Evolutionary conservation across 1,140 invertebrate genomes (phyloP), one percentile per base, ranked within the genome.

Genomic region (Varroa destructor): DNA sequence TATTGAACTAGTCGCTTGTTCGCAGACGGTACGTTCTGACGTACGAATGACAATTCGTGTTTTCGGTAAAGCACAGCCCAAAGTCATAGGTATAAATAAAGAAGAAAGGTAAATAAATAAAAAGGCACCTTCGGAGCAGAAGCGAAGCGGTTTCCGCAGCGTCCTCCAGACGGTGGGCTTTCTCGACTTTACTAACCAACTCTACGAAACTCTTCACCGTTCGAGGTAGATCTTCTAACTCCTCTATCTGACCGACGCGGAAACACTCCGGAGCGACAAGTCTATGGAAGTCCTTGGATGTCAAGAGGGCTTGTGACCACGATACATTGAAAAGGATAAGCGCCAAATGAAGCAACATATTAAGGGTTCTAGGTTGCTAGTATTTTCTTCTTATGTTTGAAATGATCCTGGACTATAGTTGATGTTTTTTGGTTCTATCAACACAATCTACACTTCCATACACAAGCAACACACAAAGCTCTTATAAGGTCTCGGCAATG

Each of bases 121-220:
- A 58, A 36, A 58, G 25, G 3, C 40, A 67, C 61, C 61, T 67
- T 14, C 61, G 12, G 1, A 67, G 61, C 40, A 67, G 61, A 46
- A 67, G 61, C 36, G 61, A 67, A 40, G 61, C 61, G 37, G 61
- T 67, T 4, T 67, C 61, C 61, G 61, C 61, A 40, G 61, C 61
- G 36, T 67, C 61, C 10, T 67, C 61, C 37, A 67, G 46, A 67
- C 36, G 10, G 8, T 67, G 61, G 12, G 40, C 12, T 37, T 67
- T 67, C 37, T 67, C 61, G 36, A 67, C 61, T 67, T 67, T 67
- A 14, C 40, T 46, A 40, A 67, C 61, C 37, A 67, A 46, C 61
- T 67, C 61, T 25, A 67, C 40, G n/a, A 67, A 67, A 14, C 40
- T 40, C 36, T 67, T 67, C 12, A 67, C 40, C 40, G 40, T 67